These are phyloP conservation scores for Clarias laeviceps DNA, from an alignment of 2,797 vertebrate genomes.

Conservation along the genomic window DNA sequence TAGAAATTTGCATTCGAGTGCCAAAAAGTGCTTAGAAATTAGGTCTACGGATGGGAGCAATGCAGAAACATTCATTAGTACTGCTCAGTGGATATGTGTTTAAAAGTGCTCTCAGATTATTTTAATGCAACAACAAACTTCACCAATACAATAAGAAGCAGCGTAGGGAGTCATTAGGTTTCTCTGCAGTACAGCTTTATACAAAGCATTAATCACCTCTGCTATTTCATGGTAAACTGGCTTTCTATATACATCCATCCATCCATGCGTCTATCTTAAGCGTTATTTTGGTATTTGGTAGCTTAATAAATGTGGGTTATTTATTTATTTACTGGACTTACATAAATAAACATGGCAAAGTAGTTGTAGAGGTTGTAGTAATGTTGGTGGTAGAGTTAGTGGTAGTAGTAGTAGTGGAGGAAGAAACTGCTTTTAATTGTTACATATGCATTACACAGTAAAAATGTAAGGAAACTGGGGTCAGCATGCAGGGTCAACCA, in stretches of 20 bases:
- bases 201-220: neutral
- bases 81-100: neutral
- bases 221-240: neutral
- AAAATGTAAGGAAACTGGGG: no score
- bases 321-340: neutral
- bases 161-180: neutral
- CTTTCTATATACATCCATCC: neutral
- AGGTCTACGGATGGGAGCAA: no score
- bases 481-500: no score
- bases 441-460: no score
- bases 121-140: neutral
- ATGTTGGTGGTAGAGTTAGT: neutral
- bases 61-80: no score
- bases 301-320: neutral
- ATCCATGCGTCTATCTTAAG: neutral
- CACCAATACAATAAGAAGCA: neutral
- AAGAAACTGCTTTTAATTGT: no score
- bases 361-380: neutral
- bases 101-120: neutral
- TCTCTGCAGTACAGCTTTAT: neutral
- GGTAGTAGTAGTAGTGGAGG: neutral
- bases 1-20: neutral
- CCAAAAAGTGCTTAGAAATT: neutral
- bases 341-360: neutral
- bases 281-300: neutral